Evolutionary conservation across 1,140 invertebrate species (phyloP).

Genomic region (Aphelinus certus): DNA sequence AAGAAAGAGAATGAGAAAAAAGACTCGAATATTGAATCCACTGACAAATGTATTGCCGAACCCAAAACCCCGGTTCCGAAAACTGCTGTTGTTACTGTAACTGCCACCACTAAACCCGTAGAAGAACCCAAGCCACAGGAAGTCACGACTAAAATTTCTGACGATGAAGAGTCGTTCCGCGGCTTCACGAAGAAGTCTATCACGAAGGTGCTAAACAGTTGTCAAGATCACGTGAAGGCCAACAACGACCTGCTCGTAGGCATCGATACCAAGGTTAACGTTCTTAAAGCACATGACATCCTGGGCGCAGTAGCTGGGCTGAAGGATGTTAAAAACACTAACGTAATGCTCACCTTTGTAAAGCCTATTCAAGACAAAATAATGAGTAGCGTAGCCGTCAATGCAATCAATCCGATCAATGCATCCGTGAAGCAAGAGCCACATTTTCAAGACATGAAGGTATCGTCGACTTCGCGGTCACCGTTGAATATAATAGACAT

Average conservation of each 20-base stretch:
- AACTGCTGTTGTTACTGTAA: too few species aligned
- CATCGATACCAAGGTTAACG: constrained; percentile 22
- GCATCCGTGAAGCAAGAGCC: constrained; percentile 33
- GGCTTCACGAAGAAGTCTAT: constrained; percentile 64
- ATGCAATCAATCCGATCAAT: not conserved
- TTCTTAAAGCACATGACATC: constrained; percentile 15
- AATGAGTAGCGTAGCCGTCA: not conserved
- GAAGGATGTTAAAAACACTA: not conserved
- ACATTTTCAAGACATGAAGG: constrained; percentile 28
- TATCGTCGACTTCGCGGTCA: constrained; percentile 2
- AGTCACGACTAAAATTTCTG: constrained; percentile 47
- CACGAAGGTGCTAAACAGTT: constrained; percentile 53
- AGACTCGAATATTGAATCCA: constrained; percentile 17
- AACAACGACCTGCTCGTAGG: constrained; percentile 40
- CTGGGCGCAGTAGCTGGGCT: not conserved
- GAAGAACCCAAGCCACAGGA: constrained; percentile 16
- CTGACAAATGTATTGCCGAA: not conserved
- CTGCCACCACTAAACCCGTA: not conserved
- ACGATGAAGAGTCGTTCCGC: constrained; percentile 68
- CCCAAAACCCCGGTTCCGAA: not conserved
- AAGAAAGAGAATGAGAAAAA: constrained; percentile 49
- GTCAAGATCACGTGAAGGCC: constrained; percentile 48
- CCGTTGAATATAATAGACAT: constrained; percentile 55
- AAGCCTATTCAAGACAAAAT: constrained; percentile 16
- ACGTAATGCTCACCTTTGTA: not conserved